Percentiles rank a stretch among this genome's conserved stretches.
Conservation (phyloP, 2,113 vertebrate species). For the Aplodontia rufa region DNA sequence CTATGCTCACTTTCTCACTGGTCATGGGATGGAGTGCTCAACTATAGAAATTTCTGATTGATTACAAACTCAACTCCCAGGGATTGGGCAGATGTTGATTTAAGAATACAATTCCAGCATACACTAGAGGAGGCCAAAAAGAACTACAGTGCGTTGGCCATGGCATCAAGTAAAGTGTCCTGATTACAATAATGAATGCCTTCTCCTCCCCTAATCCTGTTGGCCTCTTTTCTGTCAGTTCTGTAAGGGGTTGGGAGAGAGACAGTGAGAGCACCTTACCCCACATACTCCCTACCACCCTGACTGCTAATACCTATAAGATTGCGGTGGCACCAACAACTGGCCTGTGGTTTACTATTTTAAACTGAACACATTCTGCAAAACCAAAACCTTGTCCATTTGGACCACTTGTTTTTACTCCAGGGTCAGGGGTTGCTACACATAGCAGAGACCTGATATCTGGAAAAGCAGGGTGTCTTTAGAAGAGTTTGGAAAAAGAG, state of each 20-base stretch:
- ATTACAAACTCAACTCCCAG: constrained; percentile 15
- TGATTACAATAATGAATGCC: background rate
- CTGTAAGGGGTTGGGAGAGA: background rate
- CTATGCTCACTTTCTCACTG: background rate
- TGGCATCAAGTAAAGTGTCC: background rate
- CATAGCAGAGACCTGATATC: background rate
- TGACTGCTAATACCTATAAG: background rate
- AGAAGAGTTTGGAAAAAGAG: background rate
- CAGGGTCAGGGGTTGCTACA: background rate
- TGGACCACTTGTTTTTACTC: constrained; percentile 40
- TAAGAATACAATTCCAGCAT: background rate
- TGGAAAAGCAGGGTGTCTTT: constrained; percentile 42
- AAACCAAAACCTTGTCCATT: constrained; percentile 43
- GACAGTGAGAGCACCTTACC: background rate
- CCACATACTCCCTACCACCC: no score
- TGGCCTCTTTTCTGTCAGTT: background rate
- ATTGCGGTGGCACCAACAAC: background rate
- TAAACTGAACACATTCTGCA: constrained; percentile 50
- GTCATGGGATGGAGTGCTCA: background rate
- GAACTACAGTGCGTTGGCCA: background rate
- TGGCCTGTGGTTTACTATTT: constrained; percentile 51
- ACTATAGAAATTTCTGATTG: constrained; percentile 47
- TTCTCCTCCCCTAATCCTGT: background rate
- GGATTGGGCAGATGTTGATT: background rate
- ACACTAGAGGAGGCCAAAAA: background rate